Evolutionary conservation across 2,797 vertebrate genomes (phyloP).

Genomic region (Enoplosus armatus): DNA sequence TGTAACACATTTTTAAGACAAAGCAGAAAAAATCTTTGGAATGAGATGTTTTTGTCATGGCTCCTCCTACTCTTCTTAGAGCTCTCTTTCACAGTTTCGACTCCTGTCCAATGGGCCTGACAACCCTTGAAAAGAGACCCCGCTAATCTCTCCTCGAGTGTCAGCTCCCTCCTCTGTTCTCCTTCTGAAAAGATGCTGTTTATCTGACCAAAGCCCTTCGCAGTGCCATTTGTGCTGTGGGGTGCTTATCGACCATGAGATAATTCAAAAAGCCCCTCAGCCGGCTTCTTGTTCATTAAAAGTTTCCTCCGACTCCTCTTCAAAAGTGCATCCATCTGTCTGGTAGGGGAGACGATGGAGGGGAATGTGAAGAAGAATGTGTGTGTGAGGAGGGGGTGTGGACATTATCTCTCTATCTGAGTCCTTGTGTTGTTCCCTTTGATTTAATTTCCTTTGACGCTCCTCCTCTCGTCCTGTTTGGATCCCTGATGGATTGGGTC

Average conservation of each 20-base stretch:
- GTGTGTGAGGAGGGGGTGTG: constrained; percentile 35
- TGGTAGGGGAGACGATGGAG: constrained; percentile 50
- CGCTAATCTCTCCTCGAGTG: constrained; percentile 79
- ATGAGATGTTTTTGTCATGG: constrained; percentile 22
- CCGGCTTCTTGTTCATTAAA: constrained; percentile 82
- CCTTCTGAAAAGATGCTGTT: constrained; percentile 78
- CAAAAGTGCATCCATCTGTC: constrained; percentile 80
- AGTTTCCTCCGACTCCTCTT: constrained; percentile 78
- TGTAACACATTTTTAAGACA: constrained; percentile 19
- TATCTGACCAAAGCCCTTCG: constrained; percentile 80
- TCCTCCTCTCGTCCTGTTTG: constrained; percentile 55
- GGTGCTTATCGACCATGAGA: constrained; percentile 81
- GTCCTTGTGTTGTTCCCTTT: constrained; percentile 73
- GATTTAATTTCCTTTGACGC: constrained; percentile 75
- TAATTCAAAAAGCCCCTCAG: constrained; percentile 80
- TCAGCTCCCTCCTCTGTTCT: constrained; percentile 79
- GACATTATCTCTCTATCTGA: constrained; percentile 70
- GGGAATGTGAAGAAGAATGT: constrained; percentile 39
- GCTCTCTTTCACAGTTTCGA: constrained; percentile 62
- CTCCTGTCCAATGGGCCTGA: constrained; percentile 71
- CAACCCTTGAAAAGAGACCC: constrained; percentile 75
- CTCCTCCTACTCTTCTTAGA: constrained; percentile 42
- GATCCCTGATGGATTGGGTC: constrained; percentile 70
- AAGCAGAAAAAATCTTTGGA: constrained; percentile 30
- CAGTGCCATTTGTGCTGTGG: constrained; percentile 73